Evolutionary conservation across 2,113 vertebrate genomes (phyloP).

Genomic region (Lagopus leucura): DNA sequence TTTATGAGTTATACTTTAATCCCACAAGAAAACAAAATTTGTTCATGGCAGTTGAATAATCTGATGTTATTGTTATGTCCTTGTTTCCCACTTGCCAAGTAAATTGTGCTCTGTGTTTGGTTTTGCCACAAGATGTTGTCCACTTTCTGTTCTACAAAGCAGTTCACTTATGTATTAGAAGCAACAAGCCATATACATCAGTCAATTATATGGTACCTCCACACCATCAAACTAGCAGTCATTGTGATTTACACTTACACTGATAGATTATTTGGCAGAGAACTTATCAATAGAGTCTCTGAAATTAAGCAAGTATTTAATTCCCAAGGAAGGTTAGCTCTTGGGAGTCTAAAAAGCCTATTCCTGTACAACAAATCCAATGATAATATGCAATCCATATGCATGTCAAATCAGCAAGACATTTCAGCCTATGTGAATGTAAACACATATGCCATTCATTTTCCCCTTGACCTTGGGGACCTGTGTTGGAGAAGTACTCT

Average conservation of each 20-base stretch:
- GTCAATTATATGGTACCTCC: not conserved
- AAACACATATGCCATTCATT: not conserved
- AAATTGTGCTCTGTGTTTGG: not conserved
- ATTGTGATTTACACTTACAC: not conserved
- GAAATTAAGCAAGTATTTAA: not conserved
- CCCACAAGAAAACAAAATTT: not conserved
- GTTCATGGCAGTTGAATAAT: not conserved
- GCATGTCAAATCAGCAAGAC: constrained; percentile 41
- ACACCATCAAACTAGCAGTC: not conserved
- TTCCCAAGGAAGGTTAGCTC: not conserved
- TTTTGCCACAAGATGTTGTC: not conserved
- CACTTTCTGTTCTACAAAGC: not conserved
- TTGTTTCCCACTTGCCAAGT: not conserved
- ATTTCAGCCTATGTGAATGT: constrained; percentile 31
- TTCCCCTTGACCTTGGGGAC: not conserved
- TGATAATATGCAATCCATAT: constrained; percentile 1
- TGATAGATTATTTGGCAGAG: not conserved
- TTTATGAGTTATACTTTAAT: not conserved
- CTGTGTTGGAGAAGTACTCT: not conserved
- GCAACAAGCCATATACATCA: not conserved
- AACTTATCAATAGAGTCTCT: not conserved
- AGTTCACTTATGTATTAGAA: not conserved
- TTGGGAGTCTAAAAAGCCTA: not conserved
- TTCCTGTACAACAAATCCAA: not conserved
- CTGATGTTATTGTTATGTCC: not conserved